phyloP scores from a whole-genome alignment of 1,140 invertebrate species.

The Zelostemma sp. region DNA sequence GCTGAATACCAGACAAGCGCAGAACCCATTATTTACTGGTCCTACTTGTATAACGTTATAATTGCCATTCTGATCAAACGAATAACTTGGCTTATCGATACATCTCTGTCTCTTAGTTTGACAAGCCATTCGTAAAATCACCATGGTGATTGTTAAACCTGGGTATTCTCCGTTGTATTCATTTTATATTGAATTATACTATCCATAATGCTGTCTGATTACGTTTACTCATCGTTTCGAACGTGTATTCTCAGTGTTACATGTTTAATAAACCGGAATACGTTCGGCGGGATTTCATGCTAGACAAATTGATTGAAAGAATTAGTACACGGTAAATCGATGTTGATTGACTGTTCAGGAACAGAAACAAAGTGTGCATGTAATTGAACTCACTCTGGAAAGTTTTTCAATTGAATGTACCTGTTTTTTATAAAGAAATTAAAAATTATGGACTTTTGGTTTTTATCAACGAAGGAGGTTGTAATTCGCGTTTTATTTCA shows the following conservation, averaged over 20 bases:
- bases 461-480: too few species aligned
- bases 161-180: slow-evolving; percentile 27
- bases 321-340: neutral
- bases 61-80: slow-evolving; percentile 56
- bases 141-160: slow-evolving; percentile 26
- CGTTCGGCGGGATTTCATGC: neutral
- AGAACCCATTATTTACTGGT: slow-evolving; percentile 66
- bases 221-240: slow-evolving; percentile 14
- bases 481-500: too few species aligned
- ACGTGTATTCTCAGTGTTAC: slow-evolving; percentile 6
- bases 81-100: slow-evolving; percentile 57
- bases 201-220: slow-evolving; percentile 29
- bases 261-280: slow-evolving; percentile 2
- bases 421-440: too few species aligned
- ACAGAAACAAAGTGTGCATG: too few species aligned
- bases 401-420: too few species aligned
- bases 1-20: slow-evolving; percentile 62
- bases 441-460: too few species aligned
- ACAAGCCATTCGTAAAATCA: slow-evolving; percentile 46
- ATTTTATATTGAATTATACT: slow-evolving; percentile 39
- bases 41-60: slow-evolving; percentile 62
- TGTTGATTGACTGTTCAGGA: too few species aligned
- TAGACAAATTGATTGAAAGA: neutral
- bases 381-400: too few species aligned
- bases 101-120: slow-evolving; percentile 45